Percentiles rank a stretch among this genome's conserved stretches.
These are phyloP conservation scores for Ptilorrhoa leucosticta DNA, from an alignment of 2,113 vertebrate species.

Conservation along the genomic window DNA sequence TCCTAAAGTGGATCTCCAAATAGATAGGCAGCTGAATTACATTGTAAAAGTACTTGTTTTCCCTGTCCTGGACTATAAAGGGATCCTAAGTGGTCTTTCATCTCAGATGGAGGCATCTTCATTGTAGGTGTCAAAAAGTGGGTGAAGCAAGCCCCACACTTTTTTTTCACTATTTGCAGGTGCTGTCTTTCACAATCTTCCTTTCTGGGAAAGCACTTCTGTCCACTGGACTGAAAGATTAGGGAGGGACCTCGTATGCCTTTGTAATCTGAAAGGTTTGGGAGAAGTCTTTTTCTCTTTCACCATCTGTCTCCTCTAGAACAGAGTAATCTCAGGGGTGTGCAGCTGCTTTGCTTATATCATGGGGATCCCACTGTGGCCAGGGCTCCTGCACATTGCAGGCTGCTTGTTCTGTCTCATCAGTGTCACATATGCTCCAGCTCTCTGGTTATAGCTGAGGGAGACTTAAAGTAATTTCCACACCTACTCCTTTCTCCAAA, in stretches of 20 bases:
- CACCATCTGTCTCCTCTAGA: background rate
- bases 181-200: background rate
- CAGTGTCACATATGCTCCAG: background rate
- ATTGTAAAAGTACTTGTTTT: background rate
- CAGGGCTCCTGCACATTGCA: background rate
- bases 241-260: background rate
- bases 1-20: background rate
- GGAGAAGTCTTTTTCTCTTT: background rate
- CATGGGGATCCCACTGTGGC: background rate
- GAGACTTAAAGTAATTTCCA: background rate
- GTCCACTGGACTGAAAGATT: background rate
- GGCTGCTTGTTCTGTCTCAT: background rate
- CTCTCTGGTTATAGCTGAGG: background rate
- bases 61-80: background rate
- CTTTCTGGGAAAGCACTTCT: background rate
- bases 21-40: background rate
- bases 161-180: background rate
- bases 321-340: background rate
- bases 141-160: background rate
- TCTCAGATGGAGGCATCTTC: background rate
- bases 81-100: background rate
- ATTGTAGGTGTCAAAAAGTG: background rate
- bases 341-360: background rate
- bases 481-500: background rate
- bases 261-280: background rate